Conservation (phyloP, 30 jellyfish, hydroid and myxozoan genomes). For the Pelagia noctiluca region DNA sequence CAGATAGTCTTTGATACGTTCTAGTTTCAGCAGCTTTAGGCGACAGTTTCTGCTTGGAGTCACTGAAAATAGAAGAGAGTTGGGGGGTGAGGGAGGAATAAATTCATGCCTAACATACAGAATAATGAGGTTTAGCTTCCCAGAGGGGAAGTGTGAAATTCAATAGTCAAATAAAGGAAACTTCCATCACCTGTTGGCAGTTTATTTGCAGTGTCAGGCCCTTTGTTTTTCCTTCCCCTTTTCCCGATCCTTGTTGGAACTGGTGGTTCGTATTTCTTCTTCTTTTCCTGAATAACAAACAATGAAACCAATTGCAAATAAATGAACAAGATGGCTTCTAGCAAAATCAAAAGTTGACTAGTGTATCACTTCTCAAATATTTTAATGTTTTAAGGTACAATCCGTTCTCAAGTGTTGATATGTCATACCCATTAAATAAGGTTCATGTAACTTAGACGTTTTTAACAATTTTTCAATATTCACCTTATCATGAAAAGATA, state of each 20-base stretch:
- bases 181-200: conserved; percentile 90
- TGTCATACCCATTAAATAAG: neutral
- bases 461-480: neutral
- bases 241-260: conserved; percentile 98
- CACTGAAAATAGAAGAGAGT: conserved; percentile 47
- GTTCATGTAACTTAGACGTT: neutral
- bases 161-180: no score
- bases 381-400: no score
- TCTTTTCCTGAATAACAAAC: conserved; percentile 60
- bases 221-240: conserved; percentile 82
- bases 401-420: no score
- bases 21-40: conserved; percentile 81
- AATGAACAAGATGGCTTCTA: no score
- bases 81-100: neutral
- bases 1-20: conserved; percentile 91
- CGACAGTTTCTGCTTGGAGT: conserved; percentile 98
- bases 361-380: no score
- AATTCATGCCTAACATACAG: neutral
- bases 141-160: neutral
- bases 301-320: neutral
- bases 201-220: conserved; percentile 96
- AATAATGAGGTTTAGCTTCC: neutral
- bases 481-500: neutral
- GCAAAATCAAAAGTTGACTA: no score
- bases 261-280: conserved; percentile 99